Base-by-base conservation (phyloP, 2,113 vertebrate species). In the Galbula dea region DNA sequence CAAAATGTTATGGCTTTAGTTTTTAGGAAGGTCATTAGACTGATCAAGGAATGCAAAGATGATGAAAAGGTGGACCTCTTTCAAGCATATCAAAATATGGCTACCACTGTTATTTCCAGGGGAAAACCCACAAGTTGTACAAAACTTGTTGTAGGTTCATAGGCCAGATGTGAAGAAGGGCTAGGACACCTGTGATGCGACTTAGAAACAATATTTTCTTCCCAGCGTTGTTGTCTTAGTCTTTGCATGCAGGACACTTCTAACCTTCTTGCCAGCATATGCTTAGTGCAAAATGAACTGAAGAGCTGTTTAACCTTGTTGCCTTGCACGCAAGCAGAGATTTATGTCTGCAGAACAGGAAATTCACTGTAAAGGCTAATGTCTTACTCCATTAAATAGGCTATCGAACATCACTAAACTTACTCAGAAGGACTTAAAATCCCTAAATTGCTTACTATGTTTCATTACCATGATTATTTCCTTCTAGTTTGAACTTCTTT, bases 351-450 rank as follows among this genome's bases (percentile, higher is more conserved):
- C 58, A 73, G 82, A 89, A 95, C 71, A 85, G 89, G 87, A 96
- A 95, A 89, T 87, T 76, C 45, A 26, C 82, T 41, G 11, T 36
- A 77, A 89, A 26, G 63, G 82, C 62, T 87, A 94, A 76, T 1
- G 34, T n/a, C 82, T 93, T 27, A 27, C 49, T 67, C 89, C 76
- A 41, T 96, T 97, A 96, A 92, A 96, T 41, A 93, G 94, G 58
- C 83, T 93, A 79, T 96, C 96, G 87, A 97, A 76, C 88, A 66
- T 74, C 66, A 71, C 76, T 86, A 75, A 89, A 92, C 76, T 74
- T 77, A 82, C 57, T 89, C 3, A 1, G 81, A 96, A 89, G 86
- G 78, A 95, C 84, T 93, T 95, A 92, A 95, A 95, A 68, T 63
- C 72, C 57, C 36, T 81, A 23, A 16, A 14, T 49, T 80, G n/a